A percentile compares a stretch with the other conserved stretches of the same genome.
Conservation (phyloP, 1,140 invertebrate genomes). For the Heliconius hewitsoni region DNA sequence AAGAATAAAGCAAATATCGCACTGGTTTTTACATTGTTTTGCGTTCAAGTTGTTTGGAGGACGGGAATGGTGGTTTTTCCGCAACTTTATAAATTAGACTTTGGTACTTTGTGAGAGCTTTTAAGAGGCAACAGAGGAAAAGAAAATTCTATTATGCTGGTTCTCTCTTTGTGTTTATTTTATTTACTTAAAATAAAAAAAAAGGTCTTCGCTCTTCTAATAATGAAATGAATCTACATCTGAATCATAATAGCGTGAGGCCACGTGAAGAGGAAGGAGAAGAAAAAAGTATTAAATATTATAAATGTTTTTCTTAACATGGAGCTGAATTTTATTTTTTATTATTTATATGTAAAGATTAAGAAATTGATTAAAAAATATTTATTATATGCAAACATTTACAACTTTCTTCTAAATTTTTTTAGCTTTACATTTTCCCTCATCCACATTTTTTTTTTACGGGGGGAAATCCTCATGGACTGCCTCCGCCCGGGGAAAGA, state of each 20-base stretch:
- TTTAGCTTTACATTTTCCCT: too few species aligned
- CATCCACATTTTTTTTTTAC: too few species aligned
- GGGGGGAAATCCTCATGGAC: too few species aligned
- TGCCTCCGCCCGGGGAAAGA: too few species aligned
- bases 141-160: constrained; percentile 39
- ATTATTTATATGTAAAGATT: too few species aligned
- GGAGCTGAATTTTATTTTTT: too few species aligned
- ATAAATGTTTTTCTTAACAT: neutral
- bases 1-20: constrained; percentile 22
- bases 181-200: constrained; percentile 15
- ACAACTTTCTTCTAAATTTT: too few species aligned
- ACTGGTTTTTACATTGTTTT: constrained; percentile 33
- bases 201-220: neutral
- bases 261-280: neutral
- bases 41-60: constrained; percentile 28
- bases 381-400: too few species aligned
- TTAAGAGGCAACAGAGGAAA: constrained; percentile 38
- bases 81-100: constrained; percentile 41
- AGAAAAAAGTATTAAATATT: neutral
- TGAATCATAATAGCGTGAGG: neutral
- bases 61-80: constrained; percentile 29
- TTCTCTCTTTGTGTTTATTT: constrained; percentile 32
- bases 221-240: neutral
- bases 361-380: too few species aligned
- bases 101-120: constrained; percentile 40